phyloP scores from a whole-genome alignment of 2,888 invertebrate species.

The Zele albiditarsus region DNA sequence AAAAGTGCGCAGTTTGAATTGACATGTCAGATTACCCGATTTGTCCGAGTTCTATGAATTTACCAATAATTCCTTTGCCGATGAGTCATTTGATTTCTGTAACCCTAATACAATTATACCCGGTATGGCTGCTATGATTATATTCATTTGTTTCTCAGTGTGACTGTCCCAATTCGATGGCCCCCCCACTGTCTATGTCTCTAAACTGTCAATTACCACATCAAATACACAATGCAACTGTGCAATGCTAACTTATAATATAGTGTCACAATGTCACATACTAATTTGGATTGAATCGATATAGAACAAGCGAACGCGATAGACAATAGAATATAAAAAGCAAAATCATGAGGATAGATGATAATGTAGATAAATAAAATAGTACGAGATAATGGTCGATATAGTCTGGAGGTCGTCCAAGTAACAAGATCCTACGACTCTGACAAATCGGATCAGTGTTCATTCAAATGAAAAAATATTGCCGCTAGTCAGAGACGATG shows the following conservation, averaged over 20 bases:
- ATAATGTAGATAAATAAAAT: neutral
- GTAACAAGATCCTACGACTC: slow-evolving; percentile 49
- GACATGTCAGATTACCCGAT: too few species aligned
- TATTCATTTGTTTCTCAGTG: too few species aligned
- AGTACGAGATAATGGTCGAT: slow-evolving; percentile 19
- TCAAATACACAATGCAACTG: neutral
- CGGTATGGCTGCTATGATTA: too few species aligned
- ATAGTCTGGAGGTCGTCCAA: slow-evolving; percentile 40
- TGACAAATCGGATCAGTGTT: slow-evolving; percentile 55
- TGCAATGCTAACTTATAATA: slow-evolving; percentile 39
- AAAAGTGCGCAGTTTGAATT: too few species aligned
- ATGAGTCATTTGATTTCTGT: too few species aligned
- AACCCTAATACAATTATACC: too few species aligned
- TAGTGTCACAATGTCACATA: slow-evolving; percentile 44
- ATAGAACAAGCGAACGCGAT: slow-evolving; percentile 33
- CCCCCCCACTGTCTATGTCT: too few species aligned
- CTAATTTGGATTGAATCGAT: slow-evolving; percentile 49
- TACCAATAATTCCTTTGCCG: too few species aligned
- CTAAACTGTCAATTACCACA: neutral
- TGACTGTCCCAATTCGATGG: too few species aligned
- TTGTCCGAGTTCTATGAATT: too few species aligned
- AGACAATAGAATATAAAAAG: neutral
- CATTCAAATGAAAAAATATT: slow-evolving; percentile 51
- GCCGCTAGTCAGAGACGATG: slow-evolving; percentile 31
- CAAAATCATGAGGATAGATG: neutral